phyloP scores from a whole-genome alignment of 2,888 invertebrate species.

The Rhorus exstirpatorius region DNA sequence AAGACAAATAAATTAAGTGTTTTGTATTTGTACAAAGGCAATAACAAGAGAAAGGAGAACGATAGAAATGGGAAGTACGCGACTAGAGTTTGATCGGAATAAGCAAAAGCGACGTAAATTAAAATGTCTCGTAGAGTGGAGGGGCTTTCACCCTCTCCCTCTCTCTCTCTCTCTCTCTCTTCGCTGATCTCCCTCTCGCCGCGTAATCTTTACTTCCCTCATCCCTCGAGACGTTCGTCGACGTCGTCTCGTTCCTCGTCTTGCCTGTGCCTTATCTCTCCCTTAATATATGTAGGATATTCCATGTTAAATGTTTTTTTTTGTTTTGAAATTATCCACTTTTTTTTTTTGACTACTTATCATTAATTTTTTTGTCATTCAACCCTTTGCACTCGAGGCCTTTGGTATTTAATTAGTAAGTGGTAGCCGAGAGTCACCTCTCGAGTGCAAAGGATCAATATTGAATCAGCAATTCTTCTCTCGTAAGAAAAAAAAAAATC shows the following conservation, averaged over 20 bases:
- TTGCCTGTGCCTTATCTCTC: slow-evolving; percentile 23
- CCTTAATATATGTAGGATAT: slow-evolving; percentile 2
- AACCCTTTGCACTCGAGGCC: no score
- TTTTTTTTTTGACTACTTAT: no score
- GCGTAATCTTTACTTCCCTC: slow-evolving; percentile 64
- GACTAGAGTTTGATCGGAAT: slow-evolving; percentile 78
- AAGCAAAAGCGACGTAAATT: slow-evolving; percentile 79
- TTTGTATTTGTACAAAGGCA: slow-evolving; percentile 60
- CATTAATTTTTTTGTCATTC: no score
- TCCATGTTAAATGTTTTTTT: no score
- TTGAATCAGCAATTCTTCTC: no score
- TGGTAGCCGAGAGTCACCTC: no score
- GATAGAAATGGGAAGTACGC: slow-evolving; percentile 62
- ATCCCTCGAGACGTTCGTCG: slow-evolving; percentile 41
- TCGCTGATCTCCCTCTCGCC: slow-evolving; percentile 19
- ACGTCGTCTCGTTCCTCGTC: slow-evolving; percentile 49
- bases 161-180: slow-evolving; percentile 54
- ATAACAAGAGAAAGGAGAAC: slow-evolving; percentile 54
- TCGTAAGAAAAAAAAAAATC: no score
- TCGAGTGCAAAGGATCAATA: no score
- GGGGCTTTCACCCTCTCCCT: slow-evolving; percentile 63
- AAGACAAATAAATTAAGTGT: slow-evolving; percentile 65
- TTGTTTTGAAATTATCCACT: no score
- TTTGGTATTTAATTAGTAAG: no score
- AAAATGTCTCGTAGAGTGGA: slow-evolving; percentile 79